Evolutionary conservation across 2,113 vertebrate genomes (phyloP).

Genomic region (Ivindomyrus marchei): DNA sequence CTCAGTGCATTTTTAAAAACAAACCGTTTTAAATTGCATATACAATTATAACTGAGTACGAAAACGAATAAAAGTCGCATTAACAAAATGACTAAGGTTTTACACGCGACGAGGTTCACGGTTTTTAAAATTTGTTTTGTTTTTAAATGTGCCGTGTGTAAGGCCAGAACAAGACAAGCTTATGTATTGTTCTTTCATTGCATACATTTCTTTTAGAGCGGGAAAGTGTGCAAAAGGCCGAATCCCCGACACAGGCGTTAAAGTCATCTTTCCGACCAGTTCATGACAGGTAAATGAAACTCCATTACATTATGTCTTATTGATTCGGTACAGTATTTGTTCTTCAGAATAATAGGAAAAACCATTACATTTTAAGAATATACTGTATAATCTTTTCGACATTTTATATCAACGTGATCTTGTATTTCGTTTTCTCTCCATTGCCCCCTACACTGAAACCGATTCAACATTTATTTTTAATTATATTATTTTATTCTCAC

Average conservation of each 20-base stretch:
- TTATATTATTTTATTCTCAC: background rate
- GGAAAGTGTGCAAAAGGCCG: constrained; percentile 75
- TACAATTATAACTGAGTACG: background rate
- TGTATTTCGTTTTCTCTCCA: background rate
- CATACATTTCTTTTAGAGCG: constrained; percentile 62
- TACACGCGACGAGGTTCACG: background rate
- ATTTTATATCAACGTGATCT: background rate
- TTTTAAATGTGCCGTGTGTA: background rate
- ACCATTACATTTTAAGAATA: background rate
- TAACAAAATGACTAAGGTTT: background rate
- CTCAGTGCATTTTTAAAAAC: background rate
- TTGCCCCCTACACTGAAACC: background rate
- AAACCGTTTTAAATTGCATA: background rate
- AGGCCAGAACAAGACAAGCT: background rate
- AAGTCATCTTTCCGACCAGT: constrained; percentile 90
- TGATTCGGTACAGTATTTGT: background rate
- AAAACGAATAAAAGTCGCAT: background rate
- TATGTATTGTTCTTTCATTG: constrained; percentile 1
- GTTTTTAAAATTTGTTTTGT: background rate
- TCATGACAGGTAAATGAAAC: constrained; percentile 80
- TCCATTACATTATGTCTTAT: background rate
- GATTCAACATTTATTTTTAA: background rate
- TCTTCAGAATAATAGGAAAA: background rate
- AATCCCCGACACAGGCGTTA: constrained; percentile 78
- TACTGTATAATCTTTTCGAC: background rate